Conservation (phyloP, 2,113 vertebrate genomes). For the Typhlomys cinereus region DNA sequence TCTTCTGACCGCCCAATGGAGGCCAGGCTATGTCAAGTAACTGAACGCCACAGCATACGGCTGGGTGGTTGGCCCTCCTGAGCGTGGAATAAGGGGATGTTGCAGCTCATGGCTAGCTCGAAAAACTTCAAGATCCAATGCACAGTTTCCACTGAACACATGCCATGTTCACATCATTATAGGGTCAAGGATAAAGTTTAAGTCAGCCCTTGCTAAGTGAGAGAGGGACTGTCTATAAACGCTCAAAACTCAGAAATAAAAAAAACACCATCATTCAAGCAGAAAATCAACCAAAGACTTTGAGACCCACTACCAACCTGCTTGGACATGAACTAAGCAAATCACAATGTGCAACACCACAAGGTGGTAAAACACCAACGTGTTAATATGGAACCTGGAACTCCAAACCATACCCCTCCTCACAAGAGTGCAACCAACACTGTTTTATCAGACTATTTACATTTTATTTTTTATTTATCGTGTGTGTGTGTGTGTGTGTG, state of each 20-base stretch:
- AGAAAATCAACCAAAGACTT: neutral
- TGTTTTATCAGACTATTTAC: neutral
- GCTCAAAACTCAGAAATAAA: neutral
- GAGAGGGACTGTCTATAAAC: neutral
- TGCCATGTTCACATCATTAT: neutral
- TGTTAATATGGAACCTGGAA: no score
- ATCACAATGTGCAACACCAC: no score
- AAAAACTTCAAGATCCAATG: neutral
- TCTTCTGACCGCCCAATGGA: no score
- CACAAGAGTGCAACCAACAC: neutral
- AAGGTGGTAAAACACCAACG: no score
- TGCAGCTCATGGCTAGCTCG: neutral
- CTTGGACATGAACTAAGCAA: neutral
- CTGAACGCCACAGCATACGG: neutral
- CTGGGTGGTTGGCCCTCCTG: neutral
- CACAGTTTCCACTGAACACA: neutral
- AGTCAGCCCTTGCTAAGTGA: neutral
- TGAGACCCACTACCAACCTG: no score
- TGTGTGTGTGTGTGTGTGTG: no score
- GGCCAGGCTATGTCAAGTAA: accelerated
- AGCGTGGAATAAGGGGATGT: neutral
- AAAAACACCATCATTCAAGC: neutral
- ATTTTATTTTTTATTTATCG: neutral
- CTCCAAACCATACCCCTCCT: no score
- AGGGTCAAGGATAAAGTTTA: neutral